Conservation (phyloP, 1,140 invertebrate genomes). For the Leptinotarsa texana region DNA sequence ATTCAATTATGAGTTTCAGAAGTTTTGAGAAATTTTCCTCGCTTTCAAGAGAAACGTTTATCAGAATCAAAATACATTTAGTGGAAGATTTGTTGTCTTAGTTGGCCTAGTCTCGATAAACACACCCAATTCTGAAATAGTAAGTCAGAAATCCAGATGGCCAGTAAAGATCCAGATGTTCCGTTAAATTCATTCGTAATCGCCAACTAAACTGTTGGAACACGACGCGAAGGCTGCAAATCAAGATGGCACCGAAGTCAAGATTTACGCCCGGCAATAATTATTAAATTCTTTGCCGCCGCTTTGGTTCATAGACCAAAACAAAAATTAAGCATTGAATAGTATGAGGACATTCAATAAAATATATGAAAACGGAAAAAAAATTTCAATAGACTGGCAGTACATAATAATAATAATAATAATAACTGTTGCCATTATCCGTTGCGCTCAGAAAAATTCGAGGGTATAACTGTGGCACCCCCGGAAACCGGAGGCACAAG, state of each 20-base stretch:
- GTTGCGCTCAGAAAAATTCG: too few relatives aligned
- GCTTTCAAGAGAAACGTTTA: too few relatives aligned
- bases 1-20: too few relatives aligned
- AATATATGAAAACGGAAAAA: background rate
- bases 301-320: slow-evolving; percentile 26
- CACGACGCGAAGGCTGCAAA: slow-evolving; percentile 35
- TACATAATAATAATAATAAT: too few relatives aligned
- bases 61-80: too few relatives aligned
- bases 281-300: slow-evolving; percentile 37
- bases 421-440: too few relatives aligned
- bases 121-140: background rate
- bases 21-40: too few relatives aligned
- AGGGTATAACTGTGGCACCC: too few relatives aligned
- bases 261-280: slow-evolving; percentile 37
- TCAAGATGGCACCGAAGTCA: slow-evolving; percentile 37
- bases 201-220: slow-evolving; percentile 33
- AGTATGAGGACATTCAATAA: background rate
- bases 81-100: background rate
- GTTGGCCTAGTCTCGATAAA: background rate
- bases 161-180: slow-evolving; percentile 6
- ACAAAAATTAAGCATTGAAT: background rate
- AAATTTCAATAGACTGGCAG: too few relatives aligned
- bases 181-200: slow-evolving; percentile 33
- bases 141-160: slow-evolving; percentile 14
- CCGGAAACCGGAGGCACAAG: too few relatives aligned